phyloP scores from a whole-genome alignment of 2,888 invertebrate species.

The Tipula confusa region DNA sequence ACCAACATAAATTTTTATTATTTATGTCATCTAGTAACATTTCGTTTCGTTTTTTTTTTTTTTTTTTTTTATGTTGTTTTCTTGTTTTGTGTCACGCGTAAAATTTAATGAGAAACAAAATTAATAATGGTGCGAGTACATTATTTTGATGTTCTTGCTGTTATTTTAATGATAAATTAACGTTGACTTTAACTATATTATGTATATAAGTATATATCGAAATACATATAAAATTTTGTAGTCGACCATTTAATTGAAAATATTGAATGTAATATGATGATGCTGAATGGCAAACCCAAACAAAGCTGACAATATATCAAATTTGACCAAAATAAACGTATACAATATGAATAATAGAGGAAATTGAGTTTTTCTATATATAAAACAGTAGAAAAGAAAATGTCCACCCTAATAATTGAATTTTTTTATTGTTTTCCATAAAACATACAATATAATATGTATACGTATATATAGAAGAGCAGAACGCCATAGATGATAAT shows the following conservation, averaged over 20 bases:
- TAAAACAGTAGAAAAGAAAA: background rate
- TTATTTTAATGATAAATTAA: too few species aligned
- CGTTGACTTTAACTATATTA: too few species aligned
- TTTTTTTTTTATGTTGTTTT: background rate
- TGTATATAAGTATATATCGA: too few species aligned
- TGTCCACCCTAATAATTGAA: background rate
- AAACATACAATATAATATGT: background rate
- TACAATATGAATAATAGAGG: slow-evolving; percentile 1
- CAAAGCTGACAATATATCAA: background rate
- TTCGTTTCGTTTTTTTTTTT: background rate
- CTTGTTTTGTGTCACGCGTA: slow-evolving; percentile 12
- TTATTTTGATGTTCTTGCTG: background rate
- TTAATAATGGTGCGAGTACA: background rate
- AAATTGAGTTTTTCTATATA: background rate
- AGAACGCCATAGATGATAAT: background rate
- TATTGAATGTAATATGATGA: background rate
- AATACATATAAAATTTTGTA: too few species aligned
- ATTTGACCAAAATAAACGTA: background rate
- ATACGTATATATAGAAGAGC: background rate
- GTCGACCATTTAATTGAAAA: background rate
- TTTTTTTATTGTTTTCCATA: background rate
- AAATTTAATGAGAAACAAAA: slow-evolving; percentile 1
- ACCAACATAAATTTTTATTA: background rate
- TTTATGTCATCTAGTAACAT: background rate
- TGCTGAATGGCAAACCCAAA: background rate